Conservation (phyloP, 2,888 invertebrate genomes). For the Didymodactylos carnosus region DNA sequence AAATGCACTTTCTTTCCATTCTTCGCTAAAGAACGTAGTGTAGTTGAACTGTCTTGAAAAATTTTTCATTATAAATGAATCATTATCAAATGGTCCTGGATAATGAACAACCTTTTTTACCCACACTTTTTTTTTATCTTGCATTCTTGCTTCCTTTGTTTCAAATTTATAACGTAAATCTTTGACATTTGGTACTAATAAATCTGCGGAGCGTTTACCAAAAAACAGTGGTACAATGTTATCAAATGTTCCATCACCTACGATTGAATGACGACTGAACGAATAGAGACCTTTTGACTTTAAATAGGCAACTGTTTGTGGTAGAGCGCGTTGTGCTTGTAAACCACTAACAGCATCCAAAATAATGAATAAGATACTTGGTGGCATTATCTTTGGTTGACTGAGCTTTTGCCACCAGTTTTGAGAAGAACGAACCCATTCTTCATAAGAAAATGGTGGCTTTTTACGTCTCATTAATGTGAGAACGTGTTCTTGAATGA, state of each 20-base stretch:
- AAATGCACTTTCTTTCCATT: slow-evolving; percentile 4
- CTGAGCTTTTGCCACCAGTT: not conserved
- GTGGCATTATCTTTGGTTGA: not conserved
- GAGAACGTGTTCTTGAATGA: not conserved
- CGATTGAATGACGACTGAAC: not conserved
- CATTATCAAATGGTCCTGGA: slow-evolving; percentile 2
- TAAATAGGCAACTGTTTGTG: not conserved
- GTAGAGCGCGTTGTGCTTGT: not conserved
- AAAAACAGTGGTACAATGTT: slow-evolving; percentile 1
- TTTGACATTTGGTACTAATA: not conserved
- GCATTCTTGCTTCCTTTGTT: not conserved
- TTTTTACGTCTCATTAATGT: not conserved
- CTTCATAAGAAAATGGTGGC: not conserved
- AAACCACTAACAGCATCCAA: not conserved
- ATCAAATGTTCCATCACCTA: slow-evolving; percentile 1
- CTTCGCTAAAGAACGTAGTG: slow-evolving; percentile 1
- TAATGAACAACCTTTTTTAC: not conserved
- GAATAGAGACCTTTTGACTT: not conserved
- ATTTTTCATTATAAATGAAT: slow-evolving; percentile 2
- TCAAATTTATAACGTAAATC: not conserved
- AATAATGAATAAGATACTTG: not conserved
- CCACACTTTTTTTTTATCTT: not conserved
- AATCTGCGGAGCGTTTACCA: not conserved
- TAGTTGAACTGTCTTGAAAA: not conserved
- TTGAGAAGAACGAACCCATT: too few species aligned